Percentiles rank a stretch among this genome's conserved stretches.
These are phyloP conservation scores for Oenanthe melanoleuca DNA, from an alignment of 2,113 vertebrate genomes.

Conservation along the genomic window DNA sequence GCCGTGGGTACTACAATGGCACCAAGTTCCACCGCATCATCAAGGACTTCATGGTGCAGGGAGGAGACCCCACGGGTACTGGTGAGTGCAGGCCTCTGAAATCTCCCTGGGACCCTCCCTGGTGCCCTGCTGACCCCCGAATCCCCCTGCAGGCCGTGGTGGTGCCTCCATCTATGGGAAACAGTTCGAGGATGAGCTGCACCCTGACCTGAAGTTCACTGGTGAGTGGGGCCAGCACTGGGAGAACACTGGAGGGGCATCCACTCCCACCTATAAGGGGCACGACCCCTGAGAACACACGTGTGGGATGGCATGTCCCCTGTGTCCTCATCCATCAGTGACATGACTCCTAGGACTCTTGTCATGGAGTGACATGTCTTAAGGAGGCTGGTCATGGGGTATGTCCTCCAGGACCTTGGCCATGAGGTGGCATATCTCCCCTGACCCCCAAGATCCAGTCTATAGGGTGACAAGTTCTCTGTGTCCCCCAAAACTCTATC, in stretches of 20 bases:
- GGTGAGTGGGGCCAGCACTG: constrained; percentile 65
- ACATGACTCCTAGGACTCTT: neutral
- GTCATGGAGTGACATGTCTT: neutral
- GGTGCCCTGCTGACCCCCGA: neutral
- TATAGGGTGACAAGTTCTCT: neutral
- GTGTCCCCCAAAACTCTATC: neutral
- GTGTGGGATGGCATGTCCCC: neutral
- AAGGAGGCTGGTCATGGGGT: neutral
- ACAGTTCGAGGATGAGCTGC: constrained; percentile 93
- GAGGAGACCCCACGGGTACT: constrained; percentile 94
- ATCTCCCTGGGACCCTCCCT: neutral
- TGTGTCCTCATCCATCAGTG: neutral
- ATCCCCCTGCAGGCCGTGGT: constrained; percentile 80
- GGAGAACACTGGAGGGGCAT: neutral
- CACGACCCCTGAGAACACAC: neutral
- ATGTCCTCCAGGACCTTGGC: neutral
- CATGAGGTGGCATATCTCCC: neutral
- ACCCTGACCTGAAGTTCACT: constrained; percentile 92
- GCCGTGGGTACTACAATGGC: constrained; percentile 91
- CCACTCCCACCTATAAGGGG: neutral
- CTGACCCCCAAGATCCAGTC: fast-evolving
- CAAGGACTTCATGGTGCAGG: constrained; percentile 97
- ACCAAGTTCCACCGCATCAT: constrained; percentile 94
- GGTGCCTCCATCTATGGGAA: constrained; percentile 95
- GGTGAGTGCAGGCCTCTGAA: constrained; percentile 66